Evolutionary conservation across 2,797 vertebrate species (phyloP).

Genomic region (Lindbergichthys nudifrons): DNA sequence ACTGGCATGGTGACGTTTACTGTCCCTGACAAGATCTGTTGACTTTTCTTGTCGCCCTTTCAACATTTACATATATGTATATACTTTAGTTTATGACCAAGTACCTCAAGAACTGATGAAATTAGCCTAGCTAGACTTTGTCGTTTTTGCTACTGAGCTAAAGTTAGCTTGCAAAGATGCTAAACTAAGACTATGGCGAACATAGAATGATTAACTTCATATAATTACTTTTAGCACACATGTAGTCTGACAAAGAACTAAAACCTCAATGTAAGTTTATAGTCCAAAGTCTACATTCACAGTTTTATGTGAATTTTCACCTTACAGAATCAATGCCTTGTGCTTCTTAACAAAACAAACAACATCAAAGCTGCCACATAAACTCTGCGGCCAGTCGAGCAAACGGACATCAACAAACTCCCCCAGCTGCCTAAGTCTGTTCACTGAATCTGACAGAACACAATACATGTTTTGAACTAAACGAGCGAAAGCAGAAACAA

Average conservation of each 20-base stretch:
- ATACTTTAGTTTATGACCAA: too few relatives aligned
- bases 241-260: not conserved
- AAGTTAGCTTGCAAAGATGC: not conserved
- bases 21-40: too few relatives aligned
- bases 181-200: not conserved
- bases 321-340: not conserved
- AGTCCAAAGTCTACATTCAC: not conserved
- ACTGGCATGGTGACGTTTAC: too few relatives aligned
- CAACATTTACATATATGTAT: too few relatives aligned
- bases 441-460: not conserved
- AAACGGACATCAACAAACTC: not conserved
- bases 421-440: not conserved
- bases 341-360: not conserved
- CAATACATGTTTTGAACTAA: not conserved
- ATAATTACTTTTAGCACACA: not conserved
- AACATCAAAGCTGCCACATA: not conserved
- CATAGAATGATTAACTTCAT: not conserved
- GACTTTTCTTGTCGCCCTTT: too few relatives aligned
- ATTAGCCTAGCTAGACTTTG: not conserved
- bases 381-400: not conserved
- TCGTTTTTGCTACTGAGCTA: not conserved
- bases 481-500: accelerated
- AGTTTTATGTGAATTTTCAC: not conserved
- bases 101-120: too few relatives aligned
- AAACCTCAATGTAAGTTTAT: not conserved